These are phyloP conservation scores for Caradrina kadenii DNA, from an alignment of 2,888 invertebrate species.

Conservation along the genomic window DNA sequence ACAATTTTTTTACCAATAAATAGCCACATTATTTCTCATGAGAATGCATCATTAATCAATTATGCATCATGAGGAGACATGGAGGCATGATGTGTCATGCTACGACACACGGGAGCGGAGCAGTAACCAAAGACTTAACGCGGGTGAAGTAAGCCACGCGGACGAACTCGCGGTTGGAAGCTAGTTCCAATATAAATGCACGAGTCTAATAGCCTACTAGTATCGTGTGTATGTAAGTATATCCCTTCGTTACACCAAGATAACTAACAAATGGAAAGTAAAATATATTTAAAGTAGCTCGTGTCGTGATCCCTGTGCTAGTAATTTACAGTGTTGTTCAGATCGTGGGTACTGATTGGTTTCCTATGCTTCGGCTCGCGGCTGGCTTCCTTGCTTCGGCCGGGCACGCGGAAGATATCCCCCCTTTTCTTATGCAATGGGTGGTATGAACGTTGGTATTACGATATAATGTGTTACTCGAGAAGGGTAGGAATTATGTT, in stretches of 20 bases:
- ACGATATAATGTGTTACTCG: constrained; percentile 47
- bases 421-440: constrained; percentile 67
- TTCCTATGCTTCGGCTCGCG: constrained; percentile 49
- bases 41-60: no score
- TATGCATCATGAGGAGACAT: no score
- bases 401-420: constrained; percentile 69
- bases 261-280: constrained; percentile 42
- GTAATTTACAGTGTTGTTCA: constrained; percentile 55
- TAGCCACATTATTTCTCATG: no score
- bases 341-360: constrained; percentile 58
- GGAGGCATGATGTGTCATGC: no score
- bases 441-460: constrained; percentile 44
- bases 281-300: constrained; percentile 41
- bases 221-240: constrained; percentile 5
- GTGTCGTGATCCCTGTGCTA: constrained; percentile 47
- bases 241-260: constrained; percentile 31
- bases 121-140: no score
- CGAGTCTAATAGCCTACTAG: neutral
- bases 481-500: constrained; percentile 43
- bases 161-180: no score
- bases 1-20: no score
- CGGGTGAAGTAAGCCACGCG: no score
- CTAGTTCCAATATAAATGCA: neutral
- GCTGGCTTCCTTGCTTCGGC: constrained; percentile 58
- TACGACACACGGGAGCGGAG: no score